Evolutionary conservation across 2,113 vertebrate genomes (phyloP), one percentile per base, ranked within the genome.

Genomic region (Odontophorus gujanensis): DNA sequence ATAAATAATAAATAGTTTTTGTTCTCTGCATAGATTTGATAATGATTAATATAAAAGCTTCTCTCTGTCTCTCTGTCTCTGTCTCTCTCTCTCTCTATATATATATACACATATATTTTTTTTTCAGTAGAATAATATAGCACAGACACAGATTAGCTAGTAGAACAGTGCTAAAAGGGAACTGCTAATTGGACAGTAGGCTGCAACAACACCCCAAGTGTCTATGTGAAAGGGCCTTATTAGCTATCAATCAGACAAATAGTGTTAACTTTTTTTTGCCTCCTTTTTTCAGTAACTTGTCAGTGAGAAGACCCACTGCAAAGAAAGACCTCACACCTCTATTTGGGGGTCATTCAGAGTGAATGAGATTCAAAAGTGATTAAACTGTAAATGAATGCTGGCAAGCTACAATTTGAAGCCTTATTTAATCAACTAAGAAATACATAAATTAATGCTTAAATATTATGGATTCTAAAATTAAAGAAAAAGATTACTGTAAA

Each of bases 281-380:
- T 90, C 48, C 72, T 94, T 57, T 69, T 90, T 87, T 89, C 61
- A 88, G 61, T 92, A 92, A 82, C 93, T 92, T 57, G 58, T 45
- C 80, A 79, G 85, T 65, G 79, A 45, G 65, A 97, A 86, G 76
- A 93, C 16, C 47, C 50, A 71, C 81, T 95, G 85, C 30, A 77
- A 42, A 55, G 66, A 95, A 80, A 94, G 91, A 96, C 69, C 94
- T 97, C 96, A 96, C 97, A 97, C 97, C 81, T 97, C 73, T 92
- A 4, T 72, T 69, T 89, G 47, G 45, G 90, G 90, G 89, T 87
- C 73, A 87, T 74, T 81, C 48, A 81, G 83, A 90, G 32, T n/a
- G 89, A 90, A 53, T 51, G 38, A 91, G 40, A 84, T 55, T 89
- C 53, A 92, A 88, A 92, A 93, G 48, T 58, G 36, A 86, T 72